Evolutionary conservation across 2,797 vertebrate species (phyloP), one percentile per base, ranked within the genome.

Genomic region (Myotis vivesi): DNA sequence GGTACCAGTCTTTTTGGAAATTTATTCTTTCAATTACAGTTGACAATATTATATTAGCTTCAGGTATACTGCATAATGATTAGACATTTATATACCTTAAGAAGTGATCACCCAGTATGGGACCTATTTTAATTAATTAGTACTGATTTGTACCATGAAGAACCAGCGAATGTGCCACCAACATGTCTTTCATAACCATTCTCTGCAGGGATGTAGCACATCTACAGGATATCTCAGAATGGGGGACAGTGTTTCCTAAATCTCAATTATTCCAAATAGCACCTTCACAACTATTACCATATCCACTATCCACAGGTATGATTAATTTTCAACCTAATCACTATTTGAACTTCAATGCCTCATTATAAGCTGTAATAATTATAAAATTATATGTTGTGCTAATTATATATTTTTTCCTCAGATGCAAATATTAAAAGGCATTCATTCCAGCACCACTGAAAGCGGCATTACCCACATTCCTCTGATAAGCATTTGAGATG

Each of bases 251-350:
- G 17, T 62, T 57, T 89, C 68, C 73, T 81, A 84, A 87, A 30
- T 10, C 36, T 69, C 53, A 66, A n/a, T 69, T 44, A 71, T 77
- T 87, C 55, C 25, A 59, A 73, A 84, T 8, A 85, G 68, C 38
- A 55, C 44, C 30, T 71, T 76, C 57, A 46, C 76, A 88, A 55
- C 16, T 33, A 16, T 62, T 76, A 55, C 7, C 15, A 22, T 64
- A 84, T 7, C 36, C 57, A 57, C 33, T 30, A 59, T 57, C 53
- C 80, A 93, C 19, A 83, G 44, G 57, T 36, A n/a, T 44, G 85
- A 76, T 83, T 89, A 49, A 49, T 68, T 94, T 81, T 93, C 77
- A 94, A 88, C 49, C 57, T 91, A 88, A 84, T 86, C 53, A 62
- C 59, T 86, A 62, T 64, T 15, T 71, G 73, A 89, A 88, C 57